Evolutionary conservation across 2,888 invertebrate genomes (phyloP), one percentile per base, ranked within the genome.

Genomic region (Halictus ligatus): DNA sequence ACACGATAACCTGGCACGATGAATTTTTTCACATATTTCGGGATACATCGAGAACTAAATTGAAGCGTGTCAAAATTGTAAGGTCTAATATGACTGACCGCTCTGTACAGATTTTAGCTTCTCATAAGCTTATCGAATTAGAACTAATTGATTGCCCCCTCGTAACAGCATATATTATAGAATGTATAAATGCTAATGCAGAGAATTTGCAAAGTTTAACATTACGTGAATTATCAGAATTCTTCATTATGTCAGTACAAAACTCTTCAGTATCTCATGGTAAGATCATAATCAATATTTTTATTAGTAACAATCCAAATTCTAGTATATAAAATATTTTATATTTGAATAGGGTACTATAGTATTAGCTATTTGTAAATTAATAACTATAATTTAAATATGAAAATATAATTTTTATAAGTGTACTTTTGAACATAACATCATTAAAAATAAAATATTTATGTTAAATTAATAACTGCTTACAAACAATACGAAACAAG

Each of bases 131-230:
- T 64, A 95, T 96, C 21, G 97, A 97, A 88, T 95, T 99, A 75
- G 97, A 98, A 90, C 96, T 99, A 88, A 96, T 97, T 81, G 97
- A 98, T 91, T 98, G 98, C 94, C 96, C 96, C 87, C 96, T 96
- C 88, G 95, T 98, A 72, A 97, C 97, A 0, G 96, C 96, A 69
- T 94, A 95, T 40, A 96, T 97, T 40, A 96, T 98, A 86, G 96
- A 97, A 84, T 95, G 96, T 81, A 96, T 98, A 77, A 97, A 97
- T 89, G 96, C 96, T 81, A 96, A 97, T 93, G 97, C 97, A 60
- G 96, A 96, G 85, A 97, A 97, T 92, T 95, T 98, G 80, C 96
- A 96, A 78, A 97, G 97, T 1, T 95, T 98, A 25, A 97, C 97
- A 90, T 96, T 98, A 91, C 98, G 98, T 5, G 96, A 97, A 10